Evolutionary conservation across 2,888 invertebrate genomes (phyloP), one percentile per base, ranked within the genome.

Genomic region (Allolobophora icterica): DNA sequence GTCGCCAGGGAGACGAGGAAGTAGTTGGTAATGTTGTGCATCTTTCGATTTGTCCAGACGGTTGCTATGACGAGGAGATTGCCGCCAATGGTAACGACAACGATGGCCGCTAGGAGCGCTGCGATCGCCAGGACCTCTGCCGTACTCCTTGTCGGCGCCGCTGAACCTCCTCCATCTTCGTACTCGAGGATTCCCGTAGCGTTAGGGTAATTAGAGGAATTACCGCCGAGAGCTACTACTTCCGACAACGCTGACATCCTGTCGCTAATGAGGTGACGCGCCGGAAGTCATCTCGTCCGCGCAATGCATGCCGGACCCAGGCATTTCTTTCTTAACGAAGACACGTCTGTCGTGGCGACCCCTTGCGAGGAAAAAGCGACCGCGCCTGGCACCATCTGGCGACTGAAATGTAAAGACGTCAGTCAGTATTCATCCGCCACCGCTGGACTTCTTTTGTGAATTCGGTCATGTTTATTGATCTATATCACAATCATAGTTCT

Each of bases 11-110:
- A 92, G 52, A 93, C 89, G 71, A 93, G 92, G 91, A 93, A 92
- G 84, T 91, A 92, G 92, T 93, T 92, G 45, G 93, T 93, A 13
- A 91, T 71, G 87, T 83, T 91, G 40, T 92, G 93, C 71, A 93
- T 92, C n/a, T 90, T 87, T 42, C 91, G 89, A 84, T 92, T 90
- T 5, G 91, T 92, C 52, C 91, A 38, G n/a, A 93, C 92, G 42
- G 93, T 92, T 35, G 93, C 91, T 90, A 91, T 91, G 19, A 93
- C 93, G 42, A 93, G 90, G 35, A 93, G 90, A 89, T 93, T 93
- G 21, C 93, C 93, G 71, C 92, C 90, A 34, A 93, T 91, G 33
- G 92, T 92, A 34, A 92, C 90, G 33, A 92, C 34, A 35, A 92
- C 92, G 45, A 93, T 89, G 33, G 83, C 11, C 11, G 89, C 91